phyloP scores from a whole-genome alignment of 2,797 vertebrate genomes.

The Myotis pilosus region DNA sequence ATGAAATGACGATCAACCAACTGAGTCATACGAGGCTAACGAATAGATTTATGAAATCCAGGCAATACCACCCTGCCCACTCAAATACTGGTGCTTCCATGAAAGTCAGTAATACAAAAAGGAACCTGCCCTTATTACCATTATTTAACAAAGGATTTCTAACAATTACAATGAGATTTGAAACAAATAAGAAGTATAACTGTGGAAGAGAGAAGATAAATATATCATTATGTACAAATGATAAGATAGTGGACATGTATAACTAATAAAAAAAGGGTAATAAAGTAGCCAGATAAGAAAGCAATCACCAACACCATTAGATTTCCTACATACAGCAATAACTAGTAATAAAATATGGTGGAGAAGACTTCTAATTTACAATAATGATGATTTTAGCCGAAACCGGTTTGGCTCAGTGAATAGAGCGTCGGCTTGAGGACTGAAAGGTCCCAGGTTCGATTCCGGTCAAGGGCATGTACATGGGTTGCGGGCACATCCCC shows the following conservation, averaged over 20 bases:
- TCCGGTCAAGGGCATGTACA: no score
- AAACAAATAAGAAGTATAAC: constrained; percentile 18
- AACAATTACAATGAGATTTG: constrained; percentile 6
- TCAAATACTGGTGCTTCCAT: background rate
- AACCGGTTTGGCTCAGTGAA: no score
- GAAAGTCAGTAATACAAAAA: background rate
- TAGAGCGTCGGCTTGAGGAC: no score
- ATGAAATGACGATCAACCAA: no score
- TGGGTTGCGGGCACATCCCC: no score
- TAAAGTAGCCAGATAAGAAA: constrained; percentile 30
- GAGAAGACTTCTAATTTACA: constrained; percentile 15
- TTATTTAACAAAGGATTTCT: constrained; percentile 20
- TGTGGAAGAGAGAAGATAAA: background rate
- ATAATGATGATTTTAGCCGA: background rate
- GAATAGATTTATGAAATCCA: constrained; percentile 1
- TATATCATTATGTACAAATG: constrained; percentile 5
- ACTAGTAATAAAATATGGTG: background rate
- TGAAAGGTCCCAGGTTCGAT: no score
- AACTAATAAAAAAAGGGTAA: constrained; percentile 9
- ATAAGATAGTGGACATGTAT: background rate
- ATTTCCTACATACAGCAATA: constrained; percentile 16
- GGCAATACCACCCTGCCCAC: background rate
- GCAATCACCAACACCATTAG: background rate
- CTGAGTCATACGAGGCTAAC: background rate
- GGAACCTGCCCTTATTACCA: background rate